Conservation (phyloP, 2,113 vertebrate genomes). For the Eleginops maclovinus region DNA sequence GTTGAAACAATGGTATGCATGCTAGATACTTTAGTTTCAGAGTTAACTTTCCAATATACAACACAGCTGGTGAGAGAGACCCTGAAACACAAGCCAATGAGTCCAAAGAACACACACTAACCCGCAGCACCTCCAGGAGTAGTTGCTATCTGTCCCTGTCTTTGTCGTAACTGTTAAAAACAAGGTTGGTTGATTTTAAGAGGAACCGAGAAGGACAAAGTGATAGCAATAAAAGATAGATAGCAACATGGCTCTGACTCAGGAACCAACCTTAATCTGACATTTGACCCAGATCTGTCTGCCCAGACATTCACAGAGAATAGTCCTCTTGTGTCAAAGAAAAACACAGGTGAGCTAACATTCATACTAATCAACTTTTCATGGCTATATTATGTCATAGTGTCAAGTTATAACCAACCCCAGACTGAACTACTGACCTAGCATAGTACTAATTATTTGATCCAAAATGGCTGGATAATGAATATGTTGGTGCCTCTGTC, state of each 20-base stretch:
- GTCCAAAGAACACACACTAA: no score
- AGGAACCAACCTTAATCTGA: conserved; percentile 33
- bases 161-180: no score
- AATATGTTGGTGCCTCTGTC: conserved; percentile 24
- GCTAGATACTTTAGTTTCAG: conserved; percentile 30
- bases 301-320: conserved; percentile 48
- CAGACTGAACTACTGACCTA: conserved; percentile 27
- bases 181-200: no score
- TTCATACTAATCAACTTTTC: conserved; percentile 28
- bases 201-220: neutral
- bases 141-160: no score
- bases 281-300: conserved; percentile 52
- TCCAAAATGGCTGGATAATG: conserved; percentile 49
- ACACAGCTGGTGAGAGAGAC: conserved; percentile 39
- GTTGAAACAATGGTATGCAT: conserved; percentile 52
- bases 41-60: conserved; percentile 35
- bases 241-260: conserved; percentile 19
- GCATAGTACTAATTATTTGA: conserved; percentile 20
- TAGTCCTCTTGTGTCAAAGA: conserved; percentile 55
- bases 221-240: neutral
- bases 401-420: conserved; percentile 13
- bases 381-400: conserved; percentile 48
- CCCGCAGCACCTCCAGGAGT: no score
- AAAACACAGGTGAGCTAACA: conserved; percentile 71
- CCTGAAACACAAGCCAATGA: neutral